Conservation (phyloP, 2,888 invertebrate species). For the Tortricodes alternella region DNA sequence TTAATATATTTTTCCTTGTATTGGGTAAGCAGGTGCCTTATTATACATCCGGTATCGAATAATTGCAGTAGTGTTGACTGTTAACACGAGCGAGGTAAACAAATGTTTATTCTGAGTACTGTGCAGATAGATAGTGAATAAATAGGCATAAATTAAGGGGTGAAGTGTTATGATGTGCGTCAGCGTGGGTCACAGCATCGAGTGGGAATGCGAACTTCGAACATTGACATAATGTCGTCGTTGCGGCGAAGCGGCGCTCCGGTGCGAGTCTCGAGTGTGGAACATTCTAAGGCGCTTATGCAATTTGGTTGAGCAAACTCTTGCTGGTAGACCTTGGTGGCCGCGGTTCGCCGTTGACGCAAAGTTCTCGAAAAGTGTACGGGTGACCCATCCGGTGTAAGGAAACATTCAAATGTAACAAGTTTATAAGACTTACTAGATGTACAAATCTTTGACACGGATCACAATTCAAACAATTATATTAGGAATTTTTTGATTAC, state of each 20-base stretch:
- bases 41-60: conserved; percentile 12
- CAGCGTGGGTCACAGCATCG: conserved; percentile 27
- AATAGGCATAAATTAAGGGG: conserved; percentile 25
- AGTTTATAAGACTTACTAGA: neutral
- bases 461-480: neutral
- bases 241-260: conserved; percentile 43
- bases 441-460: too few species aligned
- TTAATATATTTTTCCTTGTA: conserved; percentile 22
- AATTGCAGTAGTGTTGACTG: neutral
- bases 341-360: conserved; percentile 12
- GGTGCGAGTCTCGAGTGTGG: conserved; percentile 37
- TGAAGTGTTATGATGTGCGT: conserved; percentile 27
- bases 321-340: conserved; percentile 24
- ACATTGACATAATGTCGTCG: conserved; percentile 38
- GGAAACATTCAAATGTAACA: neutral
- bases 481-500: too few species aligned
- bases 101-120: neutral
- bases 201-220: conserved; percentile 19
- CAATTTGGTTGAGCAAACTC: conserved; percentile 56
- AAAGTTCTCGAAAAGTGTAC: conserved; percentile 17
- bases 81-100: neutral
- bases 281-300: conserved; percentile 53
- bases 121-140: conserved; percentile 17
- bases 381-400: neutral
- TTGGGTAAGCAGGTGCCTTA: conserved; percentile 11